A percentile compares a stretch with the other conserved stretches of the same genome.
These are phyloP conservation scores for Andrena minutula DNA, from an alignment of 2,888 invertebrate species.

Conservation along the genomic window DNA sequence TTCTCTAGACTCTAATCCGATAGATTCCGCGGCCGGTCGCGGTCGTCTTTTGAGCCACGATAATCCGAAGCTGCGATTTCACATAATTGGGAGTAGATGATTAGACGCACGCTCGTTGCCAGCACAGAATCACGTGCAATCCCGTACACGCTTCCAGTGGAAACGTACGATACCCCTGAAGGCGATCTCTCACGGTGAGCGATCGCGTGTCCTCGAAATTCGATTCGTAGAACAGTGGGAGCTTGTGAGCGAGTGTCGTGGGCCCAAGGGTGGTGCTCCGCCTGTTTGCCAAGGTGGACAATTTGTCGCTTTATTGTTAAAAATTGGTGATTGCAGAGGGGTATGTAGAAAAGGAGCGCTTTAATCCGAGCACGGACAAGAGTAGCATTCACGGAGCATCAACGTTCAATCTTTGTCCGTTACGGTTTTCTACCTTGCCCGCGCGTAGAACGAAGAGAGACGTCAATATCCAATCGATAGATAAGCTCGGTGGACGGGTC, in stretches of 20 bases:
- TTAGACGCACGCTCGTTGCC: conserved; percentile 74
- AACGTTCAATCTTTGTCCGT: conserved; percentile 50
- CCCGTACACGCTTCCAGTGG: conserved; percentile 18
- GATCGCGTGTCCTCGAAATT: conserved; percentile 15
- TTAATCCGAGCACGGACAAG: conserved; percentile 62
- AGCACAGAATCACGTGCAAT: conserved; percentile 53
- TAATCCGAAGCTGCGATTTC: conserved; percentile 73
- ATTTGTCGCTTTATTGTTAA: conserved; percentile 43
- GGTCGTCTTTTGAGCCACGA: conserved; percentile 62
- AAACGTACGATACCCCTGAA: conserved; percentile 32
- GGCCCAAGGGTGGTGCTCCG: neutral
- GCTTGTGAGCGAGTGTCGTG: neutral
- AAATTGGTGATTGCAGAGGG: conserved; percentile 10
- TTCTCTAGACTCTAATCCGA: conserved; percentile 74
- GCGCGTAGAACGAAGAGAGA: conserved; percentile 11
- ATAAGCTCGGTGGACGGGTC: conserved; percentile 79
- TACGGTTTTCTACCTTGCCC: conserved; percentile 21
- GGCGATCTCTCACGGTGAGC: conserved; percentile 40
- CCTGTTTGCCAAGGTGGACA: conserved; percentile 45
- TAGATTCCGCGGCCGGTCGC: conserved; percentile 79
- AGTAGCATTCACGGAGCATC: conserved; percentile 69
- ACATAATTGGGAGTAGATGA: conserved; percentile 79
- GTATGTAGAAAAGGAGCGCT: conserved; percentile 10
- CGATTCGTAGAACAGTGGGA: conserved; percentile 21
- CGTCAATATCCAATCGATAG: conserved; percentile 81